phyloP scores from a whole-genome alignment of 2,113 vertebrate genomes.

The Lamprotornis superbus region DNA sequence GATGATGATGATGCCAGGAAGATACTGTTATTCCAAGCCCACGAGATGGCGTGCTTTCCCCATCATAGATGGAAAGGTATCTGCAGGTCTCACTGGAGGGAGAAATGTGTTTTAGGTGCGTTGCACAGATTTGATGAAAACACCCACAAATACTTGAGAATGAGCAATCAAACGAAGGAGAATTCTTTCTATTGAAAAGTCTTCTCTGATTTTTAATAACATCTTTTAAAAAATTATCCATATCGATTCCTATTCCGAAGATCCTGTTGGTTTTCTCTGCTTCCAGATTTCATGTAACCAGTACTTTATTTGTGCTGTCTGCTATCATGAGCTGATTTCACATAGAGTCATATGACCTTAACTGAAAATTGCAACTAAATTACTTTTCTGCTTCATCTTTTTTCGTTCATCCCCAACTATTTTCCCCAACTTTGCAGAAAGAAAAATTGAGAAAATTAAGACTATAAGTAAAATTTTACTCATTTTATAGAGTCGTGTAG shows the following conservation, averaged over 20 bases:
- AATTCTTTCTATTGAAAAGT: background rate
- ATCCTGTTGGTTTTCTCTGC: background rate
- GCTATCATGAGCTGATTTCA: background rate
- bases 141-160: background rate
- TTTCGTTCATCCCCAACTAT: background rate
- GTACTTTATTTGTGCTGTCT: background rate
- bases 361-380: background rate
- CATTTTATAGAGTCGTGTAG: rapidly evolving
- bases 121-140: background rate
- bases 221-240: background rate
- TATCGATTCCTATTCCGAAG: background rate
- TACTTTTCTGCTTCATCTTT: background rate
- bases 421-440: background rate
- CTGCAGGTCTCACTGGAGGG: background rate
- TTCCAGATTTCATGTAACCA: background rate
- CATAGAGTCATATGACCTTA: background rate
- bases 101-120: background rate
- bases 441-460: background rate
- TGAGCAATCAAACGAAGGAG: background rate
- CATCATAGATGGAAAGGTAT: background rate
- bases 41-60: slow-evolving; percentile 57
- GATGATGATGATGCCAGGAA: background rate
- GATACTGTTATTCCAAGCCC: background rate
- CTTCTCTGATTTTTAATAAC: background rate
- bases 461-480: background rate